Base-by-base conservation (phyloP, 2,113 vertebrate genomes). In the Takifugu bimaculatus region DNA sequence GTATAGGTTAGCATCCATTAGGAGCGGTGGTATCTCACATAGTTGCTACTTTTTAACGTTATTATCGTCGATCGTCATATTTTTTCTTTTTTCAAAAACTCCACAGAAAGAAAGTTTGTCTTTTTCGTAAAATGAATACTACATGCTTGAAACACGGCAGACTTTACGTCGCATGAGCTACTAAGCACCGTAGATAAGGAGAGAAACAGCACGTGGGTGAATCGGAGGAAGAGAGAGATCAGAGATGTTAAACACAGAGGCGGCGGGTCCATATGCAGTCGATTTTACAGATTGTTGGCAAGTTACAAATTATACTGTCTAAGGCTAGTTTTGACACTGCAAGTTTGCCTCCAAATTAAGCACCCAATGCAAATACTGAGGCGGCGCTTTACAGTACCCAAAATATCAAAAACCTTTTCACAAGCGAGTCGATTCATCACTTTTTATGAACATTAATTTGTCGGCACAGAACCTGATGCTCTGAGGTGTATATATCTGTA, bases 61-160 rank as follows among this genome's bases (percentile, higher is more conserved):
- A 60, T 81, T 70, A 78, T 78, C 66, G 28, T 82, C 76, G 70
- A 62, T 78, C 12, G 55, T 80, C 20, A 26, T 69, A 58, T 72
- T 78, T 84, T 82, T 72, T 81, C 54, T 75, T 69, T 70, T 73
- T 75, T 78, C 77, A 74, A 28, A 29, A 82, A 85, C 79, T 85
- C 88, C 88, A 89, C 90, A 79, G 60, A 90, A 90, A 88, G 76
- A 77, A 85, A 84, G 74, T 79, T 72, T 69, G 75, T 87, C 78
- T 90, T 81, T 88, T 88, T 84, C 62, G 70, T 86, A 85, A 86
- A 48, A 91, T 90, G 83, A 92, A 89, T 89, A 92, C 90, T 90
- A 91, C 91, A 92, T 92, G 91, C 90, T 91, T 88, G 84, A 90
- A 86, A 91, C 89, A 90, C 85, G 83, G 86, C 88, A 88, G 85